Base-by-base conservation (phyloP, 2,797 vertebrate genomes). In the Enteromius unitaeniatus region DNA sequence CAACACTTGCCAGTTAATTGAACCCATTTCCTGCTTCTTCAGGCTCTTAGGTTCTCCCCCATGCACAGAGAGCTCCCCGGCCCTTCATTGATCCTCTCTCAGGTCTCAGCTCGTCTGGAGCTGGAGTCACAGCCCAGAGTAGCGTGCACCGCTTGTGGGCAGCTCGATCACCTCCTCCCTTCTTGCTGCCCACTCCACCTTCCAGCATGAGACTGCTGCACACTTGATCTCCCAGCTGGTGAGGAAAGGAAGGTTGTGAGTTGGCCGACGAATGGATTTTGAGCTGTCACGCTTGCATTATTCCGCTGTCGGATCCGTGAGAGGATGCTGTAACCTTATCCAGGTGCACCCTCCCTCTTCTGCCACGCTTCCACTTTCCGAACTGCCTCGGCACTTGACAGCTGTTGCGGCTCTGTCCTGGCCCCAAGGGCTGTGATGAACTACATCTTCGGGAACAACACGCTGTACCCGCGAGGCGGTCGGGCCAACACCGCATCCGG, bases 361-460 rank as follows among this genome's bases (percentile, higher is more conserved):
- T 47, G 11, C 75, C 23, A 70, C 70, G 15, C 76, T 81, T 76
- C 62, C 78, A 70, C 78, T 87, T 85, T 84, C 60, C 19, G 78
- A 58, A 94, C 92, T 93, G 91, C 82, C 82, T 78, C 21, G 62
- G 58, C 31, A 68, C 84, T 72, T 84, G 73, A 85, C 86, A 86
- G 84, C 86, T 86, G 84, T 85, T 69, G 78, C 62, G 70, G 78
- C 79, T 79, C 49, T 78, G 70, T 78, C 84, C 47, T 67, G 69
- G 86, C 81, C 81, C 86, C 55, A 78, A 82, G 85, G 83, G 74
- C 93, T 93, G 96, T 93, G 84, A 99, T 99, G 98, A 99, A 99
- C 96, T 99, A 98, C 93, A 99, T 99, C 94, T 99, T 99, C 74
- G 97, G 97, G 89, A 99, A 99, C 95, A 99, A 97, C 95, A 97